Conservation (phyloP, 92 coral and sea anemone genomes). For the Palythoa heliodiscus region DNA sequence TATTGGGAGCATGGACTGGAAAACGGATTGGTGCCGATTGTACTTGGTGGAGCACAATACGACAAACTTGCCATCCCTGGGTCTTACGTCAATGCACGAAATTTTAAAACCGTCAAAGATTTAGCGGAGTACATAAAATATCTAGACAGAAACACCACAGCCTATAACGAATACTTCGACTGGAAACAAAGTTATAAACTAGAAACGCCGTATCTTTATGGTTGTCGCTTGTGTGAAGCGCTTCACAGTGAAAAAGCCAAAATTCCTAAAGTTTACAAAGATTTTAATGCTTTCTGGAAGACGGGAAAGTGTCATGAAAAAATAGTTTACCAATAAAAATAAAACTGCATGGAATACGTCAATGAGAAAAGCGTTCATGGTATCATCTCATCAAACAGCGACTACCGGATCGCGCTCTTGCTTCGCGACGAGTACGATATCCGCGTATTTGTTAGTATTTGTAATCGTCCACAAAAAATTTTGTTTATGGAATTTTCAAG, state of each 20-base stretch:
- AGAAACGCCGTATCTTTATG: conserved; percentile 57
- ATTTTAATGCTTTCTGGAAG: conserved; percentile 49
- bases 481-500: no score
- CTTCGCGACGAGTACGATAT: no score
- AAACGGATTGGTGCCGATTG: conserved; percentile 66
- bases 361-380: no score
- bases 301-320: conserved; percentile 39
- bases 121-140: conserved; percentile 54
- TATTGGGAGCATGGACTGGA: conserved; percentile 66
- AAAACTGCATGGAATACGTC: not conserved
- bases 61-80: conserved; percentile 51
- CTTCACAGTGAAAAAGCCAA: conserved; percentile 46
- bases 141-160: conserved; percentile 42
- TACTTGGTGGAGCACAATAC: conserved; percentile 66
- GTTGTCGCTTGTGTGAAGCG: conserved; percentile 55
- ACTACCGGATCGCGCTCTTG: no score
- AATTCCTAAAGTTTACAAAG: conserved; percentile 26
- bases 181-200: conserved; percentile 59
- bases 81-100: conserved; percentile 61
- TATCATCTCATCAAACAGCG: no score
- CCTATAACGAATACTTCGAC: conserved; percentile 51
- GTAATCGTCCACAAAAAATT: no score
- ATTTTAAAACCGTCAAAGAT: conserved; percentile 54
- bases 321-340: conserved; percentile 14
- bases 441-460: no score